phyloP scores from a whole-genome alignment of 35 echinoderm and acorn worm species.

The Heliocidaris tuberculata region DNA sequence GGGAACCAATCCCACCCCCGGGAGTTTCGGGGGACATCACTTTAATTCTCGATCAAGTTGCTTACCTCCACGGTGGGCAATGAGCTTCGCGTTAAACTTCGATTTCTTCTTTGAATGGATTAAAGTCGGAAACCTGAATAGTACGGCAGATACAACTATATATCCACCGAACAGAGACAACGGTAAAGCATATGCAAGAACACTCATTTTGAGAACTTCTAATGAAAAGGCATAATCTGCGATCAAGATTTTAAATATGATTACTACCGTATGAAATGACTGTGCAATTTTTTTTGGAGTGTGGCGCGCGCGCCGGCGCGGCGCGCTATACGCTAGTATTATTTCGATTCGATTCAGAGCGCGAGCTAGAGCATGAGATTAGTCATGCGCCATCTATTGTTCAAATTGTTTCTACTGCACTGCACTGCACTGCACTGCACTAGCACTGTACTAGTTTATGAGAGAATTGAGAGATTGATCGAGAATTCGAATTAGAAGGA shows the following conservation, averaged over 20 bases:
- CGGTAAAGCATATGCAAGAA: constrained; percentile 46
- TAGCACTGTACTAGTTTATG: no score
- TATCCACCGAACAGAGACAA: constrained; percentile 81
- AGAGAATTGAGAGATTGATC: no score
- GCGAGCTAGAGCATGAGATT: no score
- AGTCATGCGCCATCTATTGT: background rate
- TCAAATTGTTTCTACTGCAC: no score
- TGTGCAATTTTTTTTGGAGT: no score
- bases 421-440: no score
- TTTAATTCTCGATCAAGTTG: background rate
- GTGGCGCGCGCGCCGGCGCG: no score
- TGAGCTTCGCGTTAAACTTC: constrained; percentile 70
- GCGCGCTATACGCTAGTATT: no score
- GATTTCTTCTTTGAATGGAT: constrained; percentile 78
- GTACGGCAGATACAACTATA: constrained; percentile 55
- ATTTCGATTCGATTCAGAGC: no score
- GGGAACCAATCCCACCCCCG: background rate
- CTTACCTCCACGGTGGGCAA: constrained; percentile 90
- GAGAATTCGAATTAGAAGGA: no score
- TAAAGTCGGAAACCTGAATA: constrained; percentile 74
- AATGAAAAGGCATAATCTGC: background rate
- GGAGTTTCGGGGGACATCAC: background rate
- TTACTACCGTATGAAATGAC: no score
- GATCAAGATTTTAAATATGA: no score
- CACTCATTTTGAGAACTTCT: background rate